A percentile compares a stretch with the other conserved stretches of the same genome.
These are phyloP conservation scores for Dendrolimus houi DNA, from an alignment of 2,888 invertebrate genomes.

Conservation along the genomic window DNA sequence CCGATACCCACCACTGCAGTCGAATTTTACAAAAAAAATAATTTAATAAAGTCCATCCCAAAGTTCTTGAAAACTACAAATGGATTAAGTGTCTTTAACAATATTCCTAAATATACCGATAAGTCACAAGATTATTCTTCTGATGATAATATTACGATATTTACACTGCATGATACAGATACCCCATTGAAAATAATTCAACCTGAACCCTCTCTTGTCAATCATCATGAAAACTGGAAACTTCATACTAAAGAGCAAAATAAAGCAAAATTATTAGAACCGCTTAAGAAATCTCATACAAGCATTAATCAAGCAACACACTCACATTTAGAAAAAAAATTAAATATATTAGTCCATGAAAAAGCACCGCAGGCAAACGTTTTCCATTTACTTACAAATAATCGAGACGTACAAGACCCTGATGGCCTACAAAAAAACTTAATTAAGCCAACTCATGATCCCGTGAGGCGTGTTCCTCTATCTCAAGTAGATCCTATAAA, in stretches of 20 bases:
- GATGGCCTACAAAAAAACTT: background rate
- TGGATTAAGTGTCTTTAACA: slow-evolving; percentile 14
- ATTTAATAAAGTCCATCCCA: slow-evolving; percentile 35
- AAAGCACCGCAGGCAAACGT: slow-evolving; percentile 22
- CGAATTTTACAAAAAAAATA: slow-evolving; percentile 37
- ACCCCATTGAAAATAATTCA: slow-evolving; percentile 35
- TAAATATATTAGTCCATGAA: slow-evolving; percentile 23
- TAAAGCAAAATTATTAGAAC: slow-evolving; percentile 5
- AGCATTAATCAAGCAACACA: slow-evolving; percentile 13
- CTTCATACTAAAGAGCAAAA: slow-evolving; percentile 7
- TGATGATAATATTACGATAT: slow-evolving; percentile 40
- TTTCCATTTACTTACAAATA: slow-evolving; percentile 12
- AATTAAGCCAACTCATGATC: slow-evolving; percentile 17
- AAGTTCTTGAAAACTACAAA: slow-evolving; percentile 34
- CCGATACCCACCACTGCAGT: slow-evolving; percentile 31
- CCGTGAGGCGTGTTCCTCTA: slow-evolving; percentile 28
- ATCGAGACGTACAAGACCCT: no score
- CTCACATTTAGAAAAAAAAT: slow-evolving; percentile 17
- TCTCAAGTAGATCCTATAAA: slow-evolving; percentile 31
- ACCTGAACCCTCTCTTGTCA: slow-evolving; percentile 23
- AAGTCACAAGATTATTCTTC: slow-evolving; percentile 6
- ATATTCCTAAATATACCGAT: slow-evolving; percentile 10
- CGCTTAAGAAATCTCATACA: slow-evolving; percentile 13
- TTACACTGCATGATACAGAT: slow-evolving; percentile 32
- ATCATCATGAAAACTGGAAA: slow-evolving; percentile 17